Evolutionary conservation across 2,888 invertebrate genomes (phyloP), one percentile per base, ranked within the genome.

Genomic region (Steinernema scapterisci): DNA sequence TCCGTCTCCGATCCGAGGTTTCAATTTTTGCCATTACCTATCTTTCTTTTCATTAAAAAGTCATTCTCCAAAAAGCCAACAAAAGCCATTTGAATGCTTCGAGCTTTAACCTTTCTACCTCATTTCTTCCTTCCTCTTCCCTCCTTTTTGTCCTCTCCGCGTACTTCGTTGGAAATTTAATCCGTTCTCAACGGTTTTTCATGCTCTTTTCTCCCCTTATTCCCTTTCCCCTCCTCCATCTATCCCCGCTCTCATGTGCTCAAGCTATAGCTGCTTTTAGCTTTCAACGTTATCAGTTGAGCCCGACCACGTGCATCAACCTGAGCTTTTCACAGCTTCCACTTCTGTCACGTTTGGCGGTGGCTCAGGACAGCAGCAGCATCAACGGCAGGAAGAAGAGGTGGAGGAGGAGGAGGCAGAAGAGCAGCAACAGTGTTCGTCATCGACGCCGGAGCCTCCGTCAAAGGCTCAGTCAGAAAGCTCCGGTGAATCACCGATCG

Each of bases 1-100:
- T 80, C 43, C 74, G 27, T 43, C 25, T 74, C 70, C 38, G 46
- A 19, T 73, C 70, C 11, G 54, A 73, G 72, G 51, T 72, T 70
- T 38, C 73, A 5, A 48, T 48, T 48, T 48, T 48, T 23, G 6
- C 52, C 52, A 19, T 23, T 23, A 9, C n/a, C 19, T 48, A 5
- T 21, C 7, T 11, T 52, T 48, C 16, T 48, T 3, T 16, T 48
- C 5, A 48, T 38, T 38, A 6, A 3, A 38, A 3, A 9, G 38
- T 38, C 9, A 3, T 38, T 38, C 13, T 9, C 23, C 52, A 52
- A 52, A 52, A 3, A 45, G 13, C 45, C 9, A 3, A 7, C 3
- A 21, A 21, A 38, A n/a, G 52, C 52, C 21, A 19, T 9, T 21
- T 19, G 23, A 11, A 21, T 25, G 31, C 63, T 63, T 63, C n/a